Evolutionary conservation across 2,113 vertebrate genomes (phyloP).

Genomic region (Pelmatolapia mariae): DNA sequence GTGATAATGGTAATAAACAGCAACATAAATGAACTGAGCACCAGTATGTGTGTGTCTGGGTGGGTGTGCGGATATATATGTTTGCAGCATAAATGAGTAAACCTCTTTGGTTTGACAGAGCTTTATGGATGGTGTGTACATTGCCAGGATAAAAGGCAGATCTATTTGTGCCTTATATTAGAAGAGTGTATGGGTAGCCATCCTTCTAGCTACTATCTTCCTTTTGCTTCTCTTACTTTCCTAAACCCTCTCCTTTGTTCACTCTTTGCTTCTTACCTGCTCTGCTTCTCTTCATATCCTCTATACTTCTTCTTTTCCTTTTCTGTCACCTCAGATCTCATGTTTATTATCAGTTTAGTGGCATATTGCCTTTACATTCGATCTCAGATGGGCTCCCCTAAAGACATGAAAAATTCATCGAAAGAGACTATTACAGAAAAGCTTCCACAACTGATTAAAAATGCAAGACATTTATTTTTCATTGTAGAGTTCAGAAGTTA

Average conservation of each 20-base stretch:
- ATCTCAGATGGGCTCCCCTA: neutral
- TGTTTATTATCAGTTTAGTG: neutral
- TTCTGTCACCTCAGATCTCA: neutral
- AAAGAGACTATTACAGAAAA: neutral
- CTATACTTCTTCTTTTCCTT: neutral
- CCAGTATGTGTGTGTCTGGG: neutral
- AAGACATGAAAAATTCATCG: neutral
- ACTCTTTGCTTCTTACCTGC: neutral
- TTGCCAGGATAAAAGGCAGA: slow-evolving; percentile 47
- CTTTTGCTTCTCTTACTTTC: neutral
- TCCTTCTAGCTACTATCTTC: slow-evolving; percentile 21
- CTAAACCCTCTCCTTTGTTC: neutral
- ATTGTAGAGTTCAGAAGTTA: neutral
- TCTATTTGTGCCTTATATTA: slow-evolving; percentile 49
- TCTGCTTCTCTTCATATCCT: neutral
- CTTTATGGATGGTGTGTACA: slow-evolving; percentile 37
- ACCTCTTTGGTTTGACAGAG: slow-evolving; percentile 42
- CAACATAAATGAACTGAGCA: slow-evolving; percentile 52
- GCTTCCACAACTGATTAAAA: neutral
- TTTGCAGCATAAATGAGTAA: slow-evolving; percentile 40
- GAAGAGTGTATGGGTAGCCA: slow-evolving; percentile 18
- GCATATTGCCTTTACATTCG: neutral
- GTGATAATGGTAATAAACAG: slow-evolving; percentile 67
- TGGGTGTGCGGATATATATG: neutral
- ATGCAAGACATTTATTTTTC: neutral